These are phyloP conservation scores for Callinectes sapidus DNA, from an alignment of 2,888 invertebrate species.

Conservation along the genomic window DNA sequence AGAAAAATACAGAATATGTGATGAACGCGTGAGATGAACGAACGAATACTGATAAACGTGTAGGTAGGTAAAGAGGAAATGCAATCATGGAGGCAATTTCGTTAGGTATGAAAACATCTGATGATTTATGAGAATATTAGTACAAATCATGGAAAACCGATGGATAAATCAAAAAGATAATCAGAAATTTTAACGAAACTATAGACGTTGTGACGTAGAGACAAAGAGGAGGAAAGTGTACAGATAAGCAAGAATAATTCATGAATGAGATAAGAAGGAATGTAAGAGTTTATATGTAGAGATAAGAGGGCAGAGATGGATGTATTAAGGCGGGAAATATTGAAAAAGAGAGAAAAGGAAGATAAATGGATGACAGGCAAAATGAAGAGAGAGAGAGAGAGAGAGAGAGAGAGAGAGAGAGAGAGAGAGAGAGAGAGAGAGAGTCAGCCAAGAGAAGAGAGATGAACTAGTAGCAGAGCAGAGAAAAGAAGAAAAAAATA, in stretches of 20 bases:
- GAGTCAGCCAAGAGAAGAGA: background rate
- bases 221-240: background rate
- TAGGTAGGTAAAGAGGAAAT: background rate
- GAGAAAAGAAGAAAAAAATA: too few relatives aligned
- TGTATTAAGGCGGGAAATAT: background rate
- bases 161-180: background rate
- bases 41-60: background rate
- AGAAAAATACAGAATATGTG: background rate
- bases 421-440: constrained; percentile 1
- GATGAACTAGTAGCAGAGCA: too few relatives aligned
- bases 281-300: background rate
- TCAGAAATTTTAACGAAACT: background rate
- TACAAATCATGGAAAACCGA: background rate
- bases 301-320: background rate
- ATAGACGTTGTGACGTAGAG: background rate
- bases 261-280: background rate
- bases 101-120: background rate
- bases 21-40: background rate
- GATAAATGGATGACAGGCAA: background rate
- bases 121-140: background rate
- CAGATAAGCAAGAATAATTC: background rate
- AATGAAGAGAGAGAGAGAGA: background rate
- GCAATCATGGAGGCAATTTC: background rate
- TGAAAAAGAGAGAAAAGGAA: background rate
- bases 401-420: constrained; percentile 1